Evolutionary conservation across 2,113 vertebrate genomes (phyloP).

Genomic region (Mastomys natalensis): DNA sequence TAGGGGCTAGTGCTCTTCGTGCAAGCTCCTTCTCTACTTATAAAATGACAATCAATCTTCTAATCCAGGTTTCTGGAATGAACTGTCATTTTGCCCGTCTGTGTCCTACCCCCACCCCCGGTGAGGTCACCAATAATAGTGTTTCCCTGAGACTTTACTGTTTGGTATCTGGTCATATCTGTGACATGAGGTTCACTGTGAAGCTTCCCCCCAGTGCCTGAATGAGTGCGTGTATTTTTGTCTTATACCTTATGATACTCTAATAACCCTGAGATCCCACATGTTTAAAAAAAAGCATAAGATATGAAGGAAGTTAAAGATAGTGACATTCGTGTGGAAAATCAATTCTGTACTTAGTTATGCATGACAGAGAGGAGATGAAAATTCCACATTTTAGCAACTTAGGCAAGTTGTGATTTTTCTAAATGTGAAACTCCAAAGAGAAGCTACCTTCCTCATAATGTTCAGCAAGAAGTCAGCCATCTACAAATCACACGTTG

Average conservation of each 20-base stretch:
- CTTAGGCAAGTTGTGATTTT: background rate
- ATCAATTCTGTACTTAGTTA: background rate
- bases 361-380: background rate
- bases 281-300: background rate
- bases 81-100: background rate
- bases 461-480: background rate
- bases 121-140: background rate
- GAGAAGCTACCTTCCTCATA: background rate
- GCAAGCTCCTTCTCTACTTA: background rate
- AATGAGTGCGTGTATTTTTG: background rate
- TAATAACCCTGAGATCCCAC: background rate
- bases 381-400: background rate
- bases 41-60: background rate
- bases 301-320: conserved; percentile 5
- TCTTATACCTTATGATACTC: background rate
- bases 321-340: background rate
- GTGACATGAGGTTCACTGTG: conserved; percentile 1
- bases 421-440: background rate
- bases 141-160: background rate
- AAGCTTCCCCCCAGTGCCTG: background rate
- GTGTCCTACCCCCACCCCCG: too few relatives aligned
- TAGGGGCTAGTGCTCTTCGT: background rate
- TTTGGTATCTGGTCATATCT: background rate
- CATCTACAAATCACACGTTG: too few relatives aligned
- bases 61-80: background rate